Conservation (phyloP, 2,888 invertebrate genomes). For the Athalia cordata region DNA sequence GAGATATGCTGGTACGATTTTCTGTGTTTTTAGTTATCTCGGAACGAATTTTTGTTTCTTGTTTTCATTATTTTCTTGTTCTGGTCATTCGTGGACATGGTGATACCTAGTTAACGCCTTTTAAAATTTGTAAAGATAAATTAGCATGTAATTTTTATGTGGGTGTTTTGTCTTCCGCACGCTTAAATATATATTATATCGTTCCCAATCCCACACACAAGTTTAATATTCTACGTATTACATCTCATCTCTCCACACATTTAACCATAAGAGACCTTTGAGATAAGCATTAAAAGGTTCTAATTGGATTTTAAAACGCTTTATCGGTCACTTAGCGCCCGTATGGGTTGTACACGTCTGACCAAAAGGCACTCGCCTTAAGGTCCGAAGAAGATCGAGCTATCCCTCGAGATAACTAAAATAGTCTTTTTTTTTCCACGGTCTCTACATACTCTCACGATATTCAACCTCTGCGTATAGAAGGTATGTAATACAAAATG, state of each 20-base stretch:
- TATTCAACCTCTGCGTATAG: no score
- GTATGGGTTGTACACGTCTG: constrained; percentile 44
- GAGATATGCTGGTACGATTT: no score
- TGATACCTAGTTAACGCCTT: background rate
- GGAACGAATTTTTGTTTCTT: background rate
- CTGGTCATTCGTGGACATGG: background rate
- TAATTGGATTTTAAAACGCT: constrained; percentile 63
- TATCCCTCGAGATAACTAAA: constrained; percentile 36
- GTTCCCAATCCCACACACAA: background rate
- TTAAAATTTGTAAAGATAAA: constrained; percentile 1
- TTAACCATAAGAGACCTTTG: background rate
- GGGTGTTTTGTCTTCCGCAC: no score
- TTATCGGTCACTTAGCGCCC: constrained; percentile 63
- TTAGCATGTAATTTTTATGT: constrained; percentile 25
- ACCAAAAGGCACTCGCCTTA: background rate
- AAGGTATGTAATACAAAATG: background rate
- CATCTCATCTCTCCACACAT: no score
- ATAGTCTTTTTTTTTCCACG: constrained; percentile 35
- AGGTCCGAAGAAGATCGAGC: constrained; percentile 1
- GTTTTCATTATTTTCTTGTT: background rate
- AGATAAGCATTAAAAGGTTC: constrained; percentile 62
- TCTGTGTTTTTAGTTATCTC: no score
- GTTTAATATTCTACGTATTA: constrained; percentile 12
- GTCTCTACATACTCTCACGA: no score
- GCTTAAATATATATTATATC: no score